Evolutionary conservation across 2,113 vertebrate species (phyloP).

Genomic region (Zosterops japonicus): DNA sequence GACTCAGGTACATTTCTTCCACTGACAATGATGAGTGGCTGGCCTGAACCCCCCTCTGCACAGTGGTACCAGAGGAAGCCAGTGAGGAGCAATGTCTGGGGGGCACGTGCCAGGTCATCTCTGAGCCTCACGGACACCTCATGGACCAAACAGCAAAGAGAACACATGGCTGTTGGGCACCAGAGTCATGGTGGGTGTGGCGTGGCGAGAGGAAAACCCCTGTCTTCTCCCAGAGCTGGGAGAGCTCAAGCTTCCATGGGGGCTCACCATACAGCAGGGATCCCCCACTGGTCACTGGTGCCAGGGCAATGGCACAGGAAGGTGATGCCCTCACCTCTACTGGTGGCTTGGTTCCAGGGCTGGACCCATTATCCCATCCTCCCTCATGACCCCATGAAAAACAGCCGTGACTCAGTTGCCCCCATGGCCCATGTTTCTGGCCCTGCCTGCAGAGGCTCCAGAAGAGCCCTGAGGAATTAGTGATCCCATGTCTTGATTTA

Average conservation of each 20-base stretch:
- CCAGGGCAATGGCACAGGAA: background rate
- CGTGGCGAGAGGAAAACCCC: fast-evolving
- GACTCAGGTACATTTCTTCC: background rate
- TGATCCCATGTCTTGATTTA: background rate
- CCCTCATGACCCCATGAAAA: fast-evolving
- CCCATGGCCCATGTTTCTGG: fast-evolving
- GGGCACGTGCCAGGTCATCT: background rate
- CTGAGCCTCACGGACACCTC: background rate
- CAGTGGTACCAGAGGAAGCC: fast-evolving
- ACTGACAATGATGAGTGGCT: background rate
- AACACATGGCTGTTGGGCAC: fast-evolving
- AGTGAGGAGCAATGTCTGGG: background rate
- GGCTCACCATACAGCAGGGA: background rate
- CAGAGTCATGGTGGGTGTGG: background rate
- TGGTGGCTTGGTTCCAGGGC: fast-evolving
- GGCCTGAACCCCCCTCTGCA: background rate
- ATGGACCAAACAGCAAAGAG: background rate
- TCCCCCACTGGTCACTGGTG: fast-evolving
- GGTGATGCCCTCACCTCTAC: fast-evolving
- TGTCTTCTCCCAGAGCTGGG: background rate
- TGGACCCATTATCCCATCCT: background rate
- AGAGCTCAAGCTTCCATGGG: background rate
- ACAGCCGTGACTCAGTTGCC: fast-evolving
- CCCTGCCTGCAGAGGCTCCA: background rate
- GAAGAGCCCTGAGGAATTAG: background rate